Base-by-base conservation (phyloP, 2,888 invertebrate genomes). In the Hybos culiciformis region DNA sequence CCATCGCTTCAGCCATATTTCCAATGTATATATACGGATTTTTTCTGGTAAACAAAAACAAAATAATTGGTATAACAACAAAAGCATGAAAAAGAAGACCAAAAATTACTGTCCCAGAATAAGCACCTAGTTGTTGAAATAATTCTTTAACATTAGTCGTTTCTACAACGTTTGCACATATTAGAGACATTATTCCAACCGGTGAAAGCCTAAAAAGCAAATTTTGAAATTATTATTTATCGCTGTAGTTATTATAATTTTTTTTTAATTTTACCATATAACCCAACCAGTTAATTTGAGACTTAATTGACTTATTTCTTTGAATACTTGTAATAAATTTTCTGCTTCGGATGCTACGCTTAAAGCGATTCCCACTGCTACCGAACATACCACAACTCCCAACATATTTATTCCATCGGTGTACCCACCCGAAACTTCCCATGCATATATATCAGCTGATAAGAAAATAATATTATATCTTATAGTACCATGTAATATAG, bases 51-150 rank as follows among this genome's bases (percentile, higher is more conserved):
- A 75, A 65, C 7, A 74, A 49, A 41, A 75, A 70, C 58, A 73
- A 84, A 37, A 84, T 67, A n/a, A 75, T 47, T 0, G 83, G 82
- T 9, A 84, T 67, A 1, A 81, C 68, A 32, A 83, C 66, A 53
- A 81, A 71, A 4, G 80, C 81, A 58, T 84, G 84, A 32, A 80
- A 63, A 40, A 75, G 61, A 14, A 85, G 65, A 3, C 83, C 84
- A 11, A 73, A 52, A 26, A 77, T 56, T 3, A 85, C 83, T 1
- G 83, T 83, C 32, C 74, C 56, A 54, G 82, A 80, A 60, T 84
- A 84, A 61, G 78, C 62, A 24, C 83, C 83, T 38, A 84, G 67
- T 53, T 78, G 74, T 33, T 77, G 74, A 41, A 78, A 65, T 41
- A 80, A 71, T 4, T 70, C 70, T 5, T 65, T 68, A 40, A 80